Evolutionary conservation across 2,888 invertebrate genomes (phyloP), one percentile per base, ranked within the genome.

Genomic region (Trachelus troglodyta): DNA sequence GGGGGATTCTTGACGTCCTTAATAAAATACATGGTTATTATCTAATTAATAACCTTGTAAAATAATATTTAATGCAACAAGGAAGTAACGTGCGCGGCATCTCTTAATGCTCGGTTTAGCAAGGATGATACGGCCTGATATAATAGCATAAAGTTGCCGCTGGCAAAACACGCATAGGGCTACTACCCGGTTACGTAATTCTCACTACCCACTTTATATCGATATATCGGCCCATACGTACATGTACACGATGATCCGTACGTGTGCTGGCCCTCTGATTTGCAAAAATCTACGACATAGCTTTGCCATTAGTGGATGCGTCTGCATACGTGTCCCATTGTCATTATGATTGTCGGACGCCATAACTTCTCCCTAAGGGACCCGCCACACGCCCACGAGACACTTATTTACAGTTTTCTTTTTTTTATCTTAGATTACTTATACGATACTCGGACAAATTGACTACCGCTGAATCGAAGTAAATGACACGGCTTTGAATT

Each of bases 11-110:
- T 1, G 23, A 23, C 2, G 56, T 56, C 2, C 23, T 23, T 15
- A 56, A 30, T 34, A 74, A 76, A 80, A 82, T 71, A 23, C 75
- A 75, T 40, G 71, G 56, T 69, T 68, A 35, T 77, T 69, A 74
- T n/a, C 40, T 75, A 77, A 81, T 81, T 83, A 83, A 83, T 83
- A 79, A 78, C 78, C 73, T 56, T 77, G 75, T 81, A 77, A 80
- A 81, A 74, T 80, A 76, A 81, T 83, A 69, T 73, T 75, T 40
- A 56, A 40, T 12, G 31, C 69, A 68, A 79, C 40, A 35, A 40
- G 71, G 40, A 75, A 69, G 80, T 75, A 79, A 75, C 80, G 79
- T 79, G 75, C 31, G 34, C 40, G 40, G 68, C 31, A 69, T 34
- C 71, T 31, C 69, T 79, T 77, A 81, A 79, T 73, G 79, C 30